Evolutionary conservation across 2,888 invertebrate genomes (phyloP).

Genomic region (Notodonta ziczac): DNA sequence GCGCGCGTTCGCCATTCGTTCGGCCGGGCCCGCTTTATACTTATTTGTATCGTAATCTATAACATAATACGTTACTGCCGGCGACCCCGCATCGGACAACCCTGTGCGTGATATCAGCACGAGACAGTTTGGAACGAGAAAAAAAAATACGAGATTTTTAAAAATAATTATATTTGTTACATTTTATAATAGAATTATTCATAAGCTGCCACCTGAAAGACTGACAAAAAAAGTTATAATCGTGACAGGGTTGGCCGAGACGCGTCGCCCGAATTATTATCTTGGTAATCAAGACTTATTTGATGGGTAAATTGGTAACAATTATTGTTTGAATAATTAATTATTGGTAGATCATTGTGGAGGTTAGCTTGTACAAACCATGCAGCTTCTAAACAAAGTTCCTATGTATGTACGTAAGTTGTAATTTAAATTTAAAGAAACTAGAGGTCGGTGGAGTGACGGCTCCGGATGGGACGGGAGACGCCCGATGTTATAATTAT

Average conservation of each 20-base stretch:
- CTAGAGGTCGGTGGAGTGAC: slow-evolving; percentile 70
- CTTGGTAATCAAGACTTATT: slow-evolving; percentile 71
- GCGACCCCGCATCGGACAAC: slow-evolving; percentile 47
- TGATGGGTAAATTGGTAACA: slow-evolving; percentile 66
- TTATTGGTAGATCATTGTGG: slow-evolving; percentile 83
- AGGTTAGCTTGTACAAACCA: slow-evolving; percentile 84
- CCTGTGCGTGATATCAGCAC: slow-evolving; percentile 37
- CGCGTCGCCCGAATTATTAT: slow-evolving; percentile 56
- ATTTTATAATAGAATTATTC: slow-evolving; percentile 38
- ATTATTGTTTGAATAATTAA: slow-evolving; percentile 73
- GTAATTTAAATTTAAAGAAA: slow-evolving; percentile 78
- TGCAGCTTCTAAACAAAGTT: slow-evolving; percentile 85
- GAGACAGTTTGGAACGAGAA: slow-evolving; percentile 22
- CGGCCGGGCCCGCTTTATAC: slow-evolving; percentile 63
- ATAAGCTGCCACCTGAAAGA: slow-evolving; percentile 34
- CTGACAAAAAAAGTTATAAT: slow-evolving; percentile 31
- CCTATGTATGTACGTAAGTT: slow-evolving; percentile 85
- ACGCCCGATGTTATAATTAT: slow-evolving; percentile 58
- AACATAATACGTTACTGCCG: slow-evolving; percentile 72
- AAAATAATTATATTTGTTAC: slow-evolving; percentile 33
- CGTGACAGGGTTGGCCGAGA: slow-evolving; percentile 45
- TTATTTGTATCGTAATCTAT: slow-evolving; percentile 76
- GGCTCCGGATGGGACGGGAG: slow-evolving; percentile 55
- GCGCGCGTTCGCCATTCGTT: slow-evolving; percentile 51
- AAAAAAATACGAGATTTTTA: slow-evolving; percentile 35